Conservation (phyloP, 2,113 vertebrate species). For the Cyprinodon tularosa region DNA sequence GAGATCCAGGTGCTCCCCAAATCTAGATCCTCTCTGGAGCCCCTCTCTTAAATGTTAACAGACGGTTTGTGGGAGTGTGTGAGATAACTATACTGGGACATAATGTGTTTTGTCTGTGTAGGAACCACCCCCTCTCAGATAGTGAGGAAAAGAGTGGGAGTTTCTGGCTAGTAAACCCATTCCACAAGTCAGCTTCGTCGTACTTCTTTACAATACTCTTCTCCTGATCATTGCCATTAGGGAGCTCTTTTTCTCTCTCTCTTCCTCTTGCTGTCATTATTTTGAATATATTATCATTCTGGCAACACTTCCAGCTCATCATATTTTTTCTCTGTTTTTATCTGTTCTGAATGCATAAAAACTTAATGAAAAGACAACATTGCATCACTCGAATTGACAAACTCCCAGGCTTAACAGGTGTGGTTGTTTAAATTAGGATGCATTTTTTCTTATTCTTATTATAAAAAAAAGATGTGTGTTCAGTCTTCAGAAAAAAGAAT, state of each 20-base stretch:
- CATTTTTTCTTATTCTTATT: neutral
- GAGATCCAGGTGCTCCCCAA: conserved; percentile 31
- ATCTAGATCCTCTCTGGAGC: conserved; percentile 50
- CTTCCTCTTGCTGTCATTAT: conserved; percentile 46
- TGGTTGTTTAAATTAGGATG: conserved; percentile 6
- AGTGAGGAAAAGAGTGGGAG: conserved; percentile 59
- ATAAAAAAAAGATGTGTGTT: neutral
- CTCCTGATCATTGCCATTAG: conserved; percentile 60
- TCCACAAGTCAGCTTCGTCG: conserved; percentile 54
- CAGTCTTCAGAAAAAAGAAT: neutral
- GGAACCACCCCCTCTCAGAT: conserved; percentile 19
- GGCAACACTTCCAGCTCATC: conserved; percentile 65
- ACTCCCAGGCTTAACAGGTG: conserved; percentile 35
- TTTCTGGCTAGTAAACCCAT: conserved; percentile 54
- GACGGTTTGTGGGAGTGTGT: conserved; percentile 75
- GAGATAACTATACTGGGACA: conserved; percentile 66
- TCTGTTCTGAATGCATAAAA: conserved; percentile 61
- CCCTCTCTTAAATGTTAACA: conserved; percentile 52
- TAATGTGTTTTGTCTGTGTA: conserved; percentile 47
- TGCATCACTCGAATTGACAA: conserved; percentile 48
- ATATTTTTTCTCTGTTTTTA: conserved; percentile 48
- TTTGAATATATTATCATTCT: conserved; percentile 72
- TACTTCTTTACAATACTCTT: conserved; percentile 43
- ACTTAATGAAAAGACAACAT: conserved; percentile 48
- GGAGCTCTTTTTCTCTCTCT: conserved; percentile 38